A percentile compares a stretch with the other conserved stretches of the same genome.
These are phyloP conservation scores for Automeris io DNA, from an alignment of 2,888 invertebrate genomes.

Conservation along the genomic window DNA sequence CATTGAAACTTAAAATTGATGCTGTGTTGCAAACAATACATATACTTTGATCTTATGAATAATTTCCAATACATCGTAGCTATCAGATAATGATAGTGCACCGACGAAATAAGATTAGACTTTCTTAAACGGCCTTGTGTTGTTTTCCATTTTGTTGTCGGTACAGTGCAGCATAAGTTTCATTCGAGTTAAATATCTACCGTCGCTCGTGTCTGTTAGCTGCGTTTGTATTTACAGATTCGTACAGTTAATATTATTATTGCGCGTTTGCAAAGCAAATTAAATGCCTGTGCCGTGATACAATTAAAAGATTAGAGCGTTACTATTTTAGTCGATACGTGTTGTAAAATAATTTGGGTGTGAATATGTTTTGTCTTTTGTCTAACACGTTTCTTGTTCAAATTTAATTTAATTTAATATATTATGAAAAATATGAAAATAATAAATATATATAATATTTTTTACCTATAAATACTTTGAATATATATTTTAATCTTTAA, in stretches of 20 bases:
- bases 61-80: slow-evolving; percentile 50
- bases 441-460: too few species aligned
- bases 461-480: too few species aligned
- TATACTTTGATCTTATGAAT: slow-evolving; percentile 43
- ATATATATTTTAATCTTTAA: too few species aligned
- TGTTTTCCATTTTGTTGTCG: slow-evolving; percentile 61
- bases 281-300: slow-evolving; percentile 31
- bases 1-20: slow-evolving; percentile 26
- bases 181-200: slow-evolving; percentile 21
- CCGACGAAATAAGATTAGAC: slow-evolving; percentile 66
- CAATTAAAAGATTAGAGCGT: slow-evolving; percentile 28
- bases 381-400: too few species aligned
- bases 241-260: slow-evolving; percentile 45
- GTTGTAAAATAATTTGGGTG: slow-evolving; percentile 23
- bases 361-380: slow-evolving; percentile 5
- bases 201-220: slow-evolving; percentile 27
- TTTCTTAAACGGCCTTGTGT: slow-evolving; percentile 69
- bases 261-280: slow-evolving; percentile 33
- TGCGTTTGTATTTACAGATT: slow-evolving; percentile 42
- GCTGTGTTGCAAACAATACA: slow-evolving; percentile 27
- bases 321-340: slow-evolving; percentile 24
- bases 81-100: slow-evolving; percentile 54
- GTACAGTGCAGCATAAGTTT: slow-evolving; percentile 52
- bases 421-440: too few species aligned
- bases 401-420: too few species aligned